Base-by-base conservation (phyloP, 2,888 invertebrate species). In the Mesochorus sp. region DNA sequence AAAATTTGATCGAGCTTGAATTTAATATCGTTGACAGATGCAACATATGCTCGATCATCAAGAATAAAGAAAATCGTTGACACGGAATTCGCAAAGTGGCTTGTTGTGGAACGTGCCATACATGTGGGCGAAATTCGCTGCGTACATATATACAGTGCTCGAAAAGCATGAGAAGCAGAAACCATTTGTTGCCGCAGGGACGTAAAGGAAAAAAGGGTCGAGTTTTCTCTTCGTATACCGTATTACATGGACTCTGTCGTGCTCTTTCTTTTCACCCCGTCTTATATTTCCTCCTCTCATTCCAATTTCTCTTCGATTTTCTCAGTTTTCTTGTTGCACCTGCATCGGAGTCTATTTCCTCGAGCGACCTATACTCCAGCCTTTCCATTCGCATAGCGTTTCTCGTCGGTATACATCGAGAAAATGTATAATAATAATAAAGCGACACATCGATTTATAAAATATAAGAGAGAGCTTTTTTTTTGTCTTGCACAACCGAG, bases 141-240 rank as follows among this genome's bases (percentile, higher is more conserved):
- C 3, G 42, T 44, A 44, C 5, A 12, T 42, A 28, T 42, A 37
- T 31, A 49, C 61, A 21, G 21, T n/a, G n/a, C n/a, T n/a, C n/a
- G n/a, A n/a, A n/a, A n/a, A 49, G 49, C 14, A 67, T n/a, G 24
- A 62, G 47, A 68, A 62, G 68, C 57, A 59, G 73, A 68, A 78
- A 73, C 73, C 73, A 78, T 78, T 78, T 78, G 77, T 78, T 78
- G 73, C 73, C 73, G 42, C 57, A 68, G 77, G 68, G 57, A 78
- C 42, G 51, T 21, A 24, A 42, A 49, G 49, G 73, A 64, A 78
- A 68, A 57, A 61, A 57, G 42, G 31, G n/a, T 49, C 37, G 47
- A 19, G 17, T 42, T 67, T 59, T 39, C n/a, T n/a, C 57, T 72
- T 61, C 47, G 21, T 28, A 17, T 8, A 28, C 26, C 57, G 17